These are phyloP conservation scores for Drosophila macrothrix DNA, from an alignment of 2,888 invertebrate genomes.

Conservation along the genomic window DNA sequence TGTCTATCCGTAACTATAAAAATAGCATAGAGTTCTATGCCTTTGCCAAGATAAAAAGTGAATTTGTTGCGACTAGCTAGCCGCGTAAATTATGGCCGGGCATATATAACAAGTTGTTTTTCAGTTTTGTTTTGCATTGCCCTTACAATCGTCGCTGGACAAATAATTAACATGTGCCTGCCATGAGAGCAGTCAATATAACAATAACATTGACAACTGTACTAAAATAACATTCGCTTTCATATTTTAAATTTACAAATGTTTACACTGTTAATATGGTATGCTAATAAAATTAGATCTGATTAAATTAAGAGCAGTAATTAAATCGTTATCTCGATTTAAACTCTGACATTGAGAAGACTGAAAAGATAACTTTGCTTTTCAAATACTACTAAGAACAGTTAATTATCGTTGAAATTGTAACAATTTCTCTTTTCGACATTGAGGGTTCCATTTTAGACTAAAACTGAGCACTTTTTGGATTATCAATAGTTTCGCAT, in stretches of 20 bases:
- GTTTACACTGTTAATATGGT: background rate
- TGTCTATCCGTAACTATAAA: constrained; percentile 28
- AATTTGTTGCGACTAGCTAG: constrained; percentile 2
- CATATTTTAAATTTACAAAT: background rate
- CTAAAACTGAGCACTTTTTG: background rate
- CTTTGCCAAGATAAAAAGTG: constrained; percentile 27
- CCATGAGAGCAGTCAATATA: background rate
- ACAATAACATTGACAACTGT: background rate
- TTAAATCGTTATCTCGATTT: background rate
- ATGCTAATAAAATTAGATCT: background rate
- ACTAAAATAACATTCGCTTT: background rate
- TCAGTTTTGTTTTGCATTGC: constrained; percentile 2
- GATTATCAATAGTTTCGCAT: constrained; percentile 25
- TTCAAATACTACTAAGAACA: background rate
- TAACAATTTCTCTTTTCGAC: background rate
- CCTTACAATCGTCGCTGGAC: constrained; percentile 31
- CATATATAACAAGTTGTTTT: constrained; percentile 11
- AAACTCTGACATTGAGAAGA: background rate
- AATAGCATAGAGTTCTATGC: constrained; percentile 7
- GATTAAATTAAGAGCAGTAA: background rate
- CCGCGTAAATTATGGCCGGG: constrained; percentile 13
- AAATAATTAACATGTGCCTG: background rate
- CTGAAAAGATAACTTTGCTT: background rate
- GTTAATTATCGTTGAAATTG: background rate
- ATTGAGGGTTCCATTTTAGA: constrained; percentile 9